phyloP scores from a whole-genome alignment of 2,797 vertebrate genomes.

The Sebastes steindachneri region DNA sequence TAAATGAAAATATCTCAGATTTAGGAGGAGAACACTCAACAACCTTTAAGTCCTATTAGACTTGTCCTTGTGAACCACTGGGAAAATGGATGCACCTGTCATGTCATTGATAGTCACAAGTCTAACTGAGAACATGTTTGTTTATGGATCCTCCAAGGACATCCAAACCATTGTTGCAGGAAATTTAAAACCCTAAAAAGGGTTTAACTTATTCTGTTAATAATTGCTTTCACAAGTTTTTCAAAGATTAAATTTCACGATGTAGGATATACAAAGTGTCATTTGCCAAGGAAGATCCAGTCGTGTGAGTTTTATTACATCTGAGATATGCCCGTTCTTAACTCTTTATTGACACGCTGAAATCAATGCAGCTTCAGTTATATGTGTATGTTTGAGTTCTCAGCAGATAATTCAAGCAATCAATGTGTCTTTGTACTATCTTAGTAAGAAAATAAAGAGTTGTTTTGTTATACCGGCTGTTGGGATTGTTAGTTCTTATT shows the following conservation, averaged over 20 bases:
- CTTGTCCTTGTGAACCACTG: not conserved
- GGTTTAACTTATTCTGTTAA: not conserved
- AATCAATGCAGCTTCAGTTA: not conserved
- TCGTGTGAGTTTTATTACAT: slow-evolving; percentile 74
- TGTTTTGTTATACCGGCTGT: not conserved
- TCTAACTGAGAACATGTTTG: not conserved
- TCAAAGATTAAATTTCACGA: slow-evolving; percentile 3
- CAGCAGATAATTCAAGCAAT: not conserved
- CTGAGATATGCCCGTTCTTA: not conserved
- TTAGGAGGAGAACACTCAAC: not conserved
- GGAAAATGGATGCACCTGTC: not conserved
- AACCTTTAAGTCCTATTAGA: not conserved
- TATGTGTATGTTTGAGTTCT: slow-evolving; percentile 1
- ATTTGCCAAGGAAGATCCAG: not conserved
- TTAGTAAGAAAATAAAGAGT: slow-evolving; percentile 25
- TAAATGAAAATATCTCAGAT: not conserved
- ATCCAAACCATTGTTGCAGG: not conserved
- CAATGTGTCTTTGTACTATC: not conserved
- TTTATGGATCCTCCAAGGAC: not conserved
- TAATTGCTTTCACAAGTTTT: not conserved
- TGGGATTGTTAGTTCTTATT: not conserved
- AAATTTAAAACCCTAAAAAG: not conserved
- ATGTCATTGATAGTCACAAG: not conserved
- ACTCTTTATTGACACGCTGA: not conserved
- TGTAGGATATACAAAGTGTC: not conserved